Evolutionary conservation across 1,140 invertebrate species (phyloP).

Genomic region (Batillaria attramentaria): DNA sequence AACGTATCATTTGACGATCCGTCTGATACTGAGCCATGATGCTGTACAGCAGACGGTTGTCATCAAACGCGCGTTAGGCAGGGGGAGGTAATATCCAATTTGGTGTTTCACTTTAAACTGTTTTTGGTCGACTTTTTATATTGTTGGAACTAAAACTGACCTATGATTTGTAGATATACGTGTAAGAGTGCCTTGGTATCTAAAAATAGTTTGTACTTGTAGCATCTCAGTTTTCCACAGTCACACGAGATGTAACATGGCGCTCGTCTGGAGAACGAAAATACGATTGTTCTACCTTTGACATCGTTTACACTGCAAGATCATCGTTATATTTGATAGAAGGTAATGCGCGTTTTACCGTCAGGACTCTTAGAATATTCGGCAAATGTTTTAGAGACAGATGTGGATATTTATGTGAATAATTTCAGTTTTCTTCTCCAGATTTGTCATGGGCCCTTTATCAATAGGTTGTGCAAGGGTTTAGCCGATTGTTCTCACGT

Average conservation of each 20-base stretch:
- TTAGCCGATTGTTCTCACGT: too few species aligned
- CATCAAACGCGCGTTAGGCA: background rate
- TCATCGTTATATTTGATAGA: background rate
- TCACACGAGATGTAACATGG: slow-evolving; percentile 16
- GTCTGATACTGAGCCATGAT: slow-evolving; percentile 21
- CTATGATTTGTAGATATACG: background rate
- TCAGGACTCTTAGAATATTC: too few species aligned
- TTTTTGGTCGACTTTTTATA: background rate
- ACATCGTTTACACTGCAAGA: background rate
- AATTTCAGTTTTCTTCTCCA: background rate
- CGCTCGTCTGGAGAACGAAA: slow-evolving; percentile 25
- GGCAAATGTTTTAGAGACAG: background rate
- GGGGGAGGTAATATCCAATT: background rate
- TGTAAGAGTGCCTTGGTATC: too few species aligned
- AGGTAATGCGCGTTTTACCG: background rate
- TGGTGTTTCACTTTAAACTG: background rate
- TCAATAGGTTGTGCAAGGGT: background rate
- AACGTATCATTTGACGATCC: slow-evolving; percentile 8
- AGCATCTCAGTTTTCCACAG: background rate
- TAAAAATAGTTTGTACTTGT: background rate
- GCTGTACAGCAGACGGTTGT: background rate
- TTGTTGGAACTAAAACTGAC: background rate
- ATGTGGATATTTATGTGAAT: background rate
- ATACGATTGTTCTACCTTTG: slow-evolving; percentile 3
- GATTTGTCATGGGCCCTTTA: background rate